phyloP scores from a whole-genome alignment of 2,888 invertebrate species.

The Coleophora flavipennella region DNA sequence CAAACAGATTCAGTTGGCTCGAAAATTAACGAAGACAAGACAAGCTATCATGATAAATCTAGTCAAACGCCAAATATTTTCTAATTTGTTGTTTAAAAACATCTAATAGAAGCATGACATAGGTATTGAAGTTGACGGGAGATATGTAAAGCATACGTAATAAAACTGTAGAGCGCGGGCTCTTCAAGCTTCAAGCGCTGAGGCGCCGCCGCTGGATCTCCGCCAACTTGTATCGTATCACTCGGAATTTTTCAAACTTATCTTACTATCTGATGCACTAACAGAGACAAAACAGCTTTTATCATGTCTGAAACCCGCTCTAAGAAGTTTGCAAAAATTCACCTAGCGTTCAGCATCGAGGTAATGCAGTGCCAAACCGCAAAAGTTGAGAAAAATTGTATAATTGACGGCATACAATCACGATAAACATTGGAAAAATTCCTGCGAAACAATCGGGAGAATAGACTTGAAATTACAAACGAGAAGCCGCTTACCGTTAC shows the following conservation, averaged over 20 bases:
- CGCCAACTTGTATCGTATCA: slow-evolving; percentile 37
- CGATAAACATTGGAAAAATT: slow-evolving; percentile 19
- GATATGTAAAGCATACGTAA: slow-evolving; percentile 51
- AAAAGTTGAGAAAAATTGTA: slow-evolving; percentile 11
- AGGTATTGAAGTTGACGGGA: slow-evolving; percentile 29
- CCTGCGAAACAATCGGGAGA: slow-evolving; percentile 16
- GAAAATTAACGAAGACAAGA: too few relatives aligned
- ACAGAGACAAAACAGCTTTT: too few relatives aligned
- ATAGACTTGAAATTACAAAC: slow-evolving; percentile 9
- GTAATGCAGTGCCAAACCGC: slow-evolving; percentile 16
- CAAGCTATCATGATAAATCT: too few relatives aligned
- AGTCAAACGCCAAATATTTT: too few relatives aligned
- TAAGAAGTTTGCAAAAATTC: background rate
- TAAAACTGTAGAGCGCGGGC: slow-evolving; percentile 24
- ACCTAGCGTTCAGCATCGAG: too few relatives aligned
- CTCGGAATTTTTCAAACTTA: too few relatives aligned
- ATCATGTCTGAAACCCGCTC: background rate
- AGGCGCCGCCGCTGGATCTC: slow-evolving; percentile 29
- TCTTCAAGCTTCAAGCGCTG: too few relatives aligned
- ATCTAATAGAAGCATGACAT: slow-evolving; percentile 3
- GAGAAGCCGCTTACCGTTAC: slow-evolving; percentile 21
- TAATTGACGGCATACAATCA: slow-evolving; percentile 21
- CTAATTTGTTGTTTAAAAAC: too few relatives aligned
- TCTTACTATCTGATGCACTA: too few relatives aligned
- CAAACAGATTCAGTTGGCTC: too few relatives aligned